Evolutionary conservation across 2,888 invertebrate genomes (phyloP).

Genomic region (Pyrrhia umbra): DNA sequence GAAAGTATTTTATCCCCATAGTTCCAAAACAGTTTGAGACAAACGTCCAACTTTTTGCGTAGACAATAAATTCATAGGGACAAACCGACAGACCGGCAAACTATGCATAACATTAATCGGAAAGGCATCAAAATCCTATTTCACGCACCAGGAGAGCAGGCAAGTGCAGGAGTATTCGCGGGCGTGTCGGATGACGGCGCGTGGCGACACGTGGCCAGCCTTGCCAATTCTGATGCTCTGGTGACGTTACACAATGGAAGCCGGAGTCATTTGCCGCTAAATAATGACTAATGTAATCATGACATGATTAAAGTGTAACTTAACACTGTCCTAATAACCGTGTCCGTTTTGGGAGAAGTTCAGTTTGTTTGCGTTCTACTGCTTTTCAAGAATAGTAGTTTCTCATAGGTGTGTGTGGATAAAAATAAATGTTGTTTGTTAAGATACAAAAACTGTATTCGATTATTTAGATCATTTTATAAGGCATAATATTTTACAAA

Average conservation of each 20-base stretch:
- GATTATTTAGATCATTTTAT: too few relatives aligned
- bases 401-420: not conserved
- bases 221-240: constrained; percentile 41
- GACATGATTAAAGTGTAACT: constrained; percentile 41
- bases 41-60: constrained; percentile 17
- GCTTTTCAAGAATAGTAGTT: not conserved
- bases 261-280: constrained; percentile 38
- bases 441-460: too few relatives aligned
- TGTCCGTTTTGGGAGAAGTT: not conserved
- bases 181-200: constrained; percentile 64
- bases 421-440: too few relatives aligned
- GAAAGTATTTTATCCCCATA: not conserved
- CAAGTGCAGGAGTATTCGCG: constrained; percentile 64
- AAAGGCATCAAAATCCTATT: constrained; percentile 69
- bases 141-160: constrained; percentile 74
- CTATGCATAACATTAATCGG: constrained; percentile 53
- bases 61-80: constrained; percentile 27
- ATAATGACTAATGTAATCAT: constrained; percentile 47
- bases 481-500: too few relatives aligned
- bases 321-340: constrained; percentile 19
- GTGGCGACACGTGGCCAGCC: constrained; percentile 58
- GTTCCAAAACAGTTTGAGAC: constrained; percentile 6
- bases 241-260: constrained; percentile 36
- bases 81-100: constrained; percentile 56
- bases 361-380: not conserved